These are phyloP conservation scores for Mola mola DNA, from an alignment of 2,113 vertebrate genomes.

Conservation along the genomic window DNA sequence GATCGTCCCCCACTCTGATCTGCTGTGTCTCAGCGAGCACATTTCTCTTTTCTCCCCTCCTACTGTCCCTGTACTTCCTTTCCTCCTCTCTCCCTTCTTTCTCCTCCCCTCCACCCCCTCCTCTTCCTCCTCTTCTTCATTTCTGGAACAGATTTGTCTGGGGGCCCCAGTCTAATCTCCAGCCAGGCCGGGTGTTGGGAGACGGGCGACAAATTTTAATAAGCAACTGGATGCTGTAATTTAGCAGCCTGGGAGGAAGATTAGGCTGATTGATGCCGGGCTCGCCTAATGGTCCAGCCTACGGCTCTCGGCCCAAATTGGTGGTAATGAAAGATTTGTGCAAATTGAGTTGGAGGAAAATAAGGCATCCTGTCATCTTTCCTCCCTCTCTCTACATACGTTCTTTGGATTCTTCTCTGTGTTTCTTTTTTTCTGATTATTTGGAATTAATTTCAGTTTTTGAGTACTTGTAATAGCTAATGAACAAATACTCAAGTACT, in stretches of 20 bases:
- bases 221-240: constrained; percentile 78
- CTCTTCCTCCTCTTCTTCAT: constrained; percentile 18
- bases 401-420: constrained; percentile 37
- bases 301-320: constrained; percentile 77
- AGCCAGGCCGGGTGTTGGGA: constrained; percentile 69
- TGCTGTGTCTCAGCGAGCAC: constrained; percentile 48
- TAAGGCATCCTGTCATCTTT: constrained; percentile 59
- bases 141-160: constrained; percentile 75
- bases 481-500: too few relatives aligned
- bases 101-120: not conserved
- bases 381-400: constrained; percentile 52
- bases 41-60: constrained; percentile 38
- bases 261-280: constrained; percentile 83
- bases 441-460: too few relatives aligned
- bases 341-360: constrained; percentile 80
- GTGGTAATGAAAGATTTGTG: constrained; percentile 88
- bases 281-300: constrained; percentile 81
- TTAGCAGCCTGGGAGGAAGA: constrained; percentile 80
- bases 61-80: constrained; percentile 58
- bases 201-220: constrained; percentile 81
- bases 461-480: too few relatives aligned
- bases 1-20: constrained; percentile 59
- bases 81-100: not conserved
- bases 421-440: constrained; percentile 25
- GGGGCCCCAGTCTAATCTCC: constrained; percentile 72